phyloP scores from a whole-genome alignment of 2,797 vertebrate genomes.

The Vipera ursinii region DNA sequence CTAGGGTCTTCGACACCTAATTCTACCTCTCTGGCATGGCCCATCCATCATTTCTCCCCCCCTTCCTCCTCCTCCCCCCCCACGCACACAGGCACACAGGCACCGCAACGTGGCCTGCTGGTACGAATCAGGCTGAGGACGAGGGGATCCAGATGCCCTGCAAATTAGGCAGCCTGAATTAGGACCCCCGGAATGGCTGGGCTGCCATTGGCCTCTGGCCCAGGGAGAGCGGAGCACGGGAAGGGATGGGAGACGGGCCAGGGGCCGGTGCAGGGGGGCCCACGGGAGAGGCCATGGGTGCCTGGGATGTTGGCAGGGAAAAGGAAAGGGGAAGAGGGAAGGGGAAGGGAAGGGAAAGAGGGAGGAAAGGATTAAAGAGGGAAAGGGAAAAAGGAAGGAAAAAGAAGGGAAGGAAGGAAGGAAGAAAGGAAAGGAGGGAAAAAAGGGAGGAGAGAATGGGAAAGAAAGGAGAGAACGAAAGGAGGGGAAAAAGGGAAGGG shows the following conservation, averaged over 20 bases:
- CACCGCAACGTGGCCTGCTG: background rate
- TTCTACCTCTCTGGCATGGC: slow-evolving; percentile 31
- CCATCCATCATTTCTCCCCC: slow-evolving; percentile 27
- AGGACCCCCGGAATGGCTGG: background rate
- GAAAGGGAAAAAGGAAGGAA: too few species aligned
- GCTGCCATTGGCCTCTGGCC: background rate
- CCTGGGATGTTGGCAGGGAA: too few species aligned
- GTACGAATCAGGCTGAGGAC: slow-evolving; percentile 3
- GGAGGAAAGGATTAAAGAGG: too few species aligned
- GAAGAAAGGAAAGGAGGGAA: too few species aligned
- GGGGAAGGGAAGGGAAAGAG: too few species aligned
- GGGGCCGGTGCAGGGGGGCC: background rate
- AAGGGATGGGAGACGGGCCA: background rate
- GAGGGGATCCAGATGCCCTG: background rate
- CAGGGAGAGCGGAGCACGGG: background rate
- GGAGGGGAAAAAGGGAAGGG: too few species aligned
- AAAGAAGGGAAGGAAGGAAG: too few species aligned
- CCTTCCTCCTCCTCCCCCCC: background rate
- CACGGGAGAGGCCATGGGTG: background rate
- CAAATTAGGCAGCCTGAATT: background rate
- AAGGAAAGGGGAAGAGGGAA: background rate
- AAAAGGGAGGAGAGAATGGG: too few species aligned
- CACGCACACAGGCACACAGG: background rate
- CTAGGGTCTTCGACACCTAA: slow-evolving; percentile 19
- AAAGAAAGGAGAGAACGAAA: too few species aligned